These are phyloP conservation scores for Ia io DNA, from an alignment of 2,113 vertebrate genomes.

Conservation along the genomic window DNA sequence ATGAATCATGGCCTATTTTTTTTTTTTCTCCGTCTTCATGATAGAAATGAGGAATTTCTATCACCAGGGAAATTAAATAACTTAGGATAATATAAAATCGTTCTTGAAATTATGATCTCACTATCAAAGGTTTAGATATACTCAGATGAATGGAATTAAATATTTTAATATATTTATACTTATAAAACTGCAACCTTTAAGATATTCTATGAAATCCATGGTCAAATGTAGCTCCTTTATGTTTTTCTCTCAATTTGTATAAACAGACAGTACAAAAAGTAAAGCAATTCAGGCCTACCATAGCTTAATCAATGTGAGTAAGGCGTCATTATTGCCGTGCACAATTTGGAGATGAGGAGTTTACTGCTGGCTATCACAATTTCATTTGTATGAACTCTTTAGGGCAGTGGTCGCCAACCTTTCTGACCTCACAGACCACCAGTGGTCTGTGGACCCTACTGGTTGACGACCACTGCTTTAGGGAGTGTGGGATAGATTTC, in stretches of 20 bases:
- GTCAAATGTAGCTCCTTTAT: constrained; percentile 10
- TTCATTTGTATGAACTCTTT: constrained; percentile 29
- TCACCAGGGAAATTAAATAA: not conserved
- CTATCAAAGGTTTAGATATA: not conserved
- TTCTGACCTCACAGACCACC: too few species aligned
- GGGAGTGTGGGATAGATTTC: not conserved
- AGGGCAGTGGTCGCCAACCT: not conserved
- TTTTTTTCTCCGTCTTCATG: not conserved
- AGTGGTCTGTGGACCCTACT: too few species aligned
- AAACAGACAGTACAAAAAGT: not conserved
- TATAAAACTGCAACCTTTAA: not conserved
- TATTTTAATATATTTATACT: not conserved
- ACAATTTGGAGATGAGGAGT: not conserved
- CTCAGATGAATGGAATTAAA: not conserved
- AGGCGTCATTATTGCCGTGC: not conserved
- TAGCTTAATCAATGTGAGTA: not conserved
- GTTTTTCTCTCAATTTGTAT: constrained; percentile 14
- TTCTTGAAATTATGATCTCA: not conserved
- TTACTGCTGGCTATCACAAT: not conserved
- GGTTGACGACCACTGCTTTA: not conserved
- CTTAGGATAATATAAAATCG: not conserved
- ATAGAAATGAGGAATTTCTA: constrained; percentile 4
- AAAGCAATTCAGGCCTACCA: not conserved
- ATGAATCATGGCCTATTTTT: not conserved
- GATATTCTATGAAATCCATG: not conserved